These are phyloP conservation scores for Athene noctua DNA, from an alignment of 2,113 vertebrate genomes.

Conservation along the genomic window DNA sequence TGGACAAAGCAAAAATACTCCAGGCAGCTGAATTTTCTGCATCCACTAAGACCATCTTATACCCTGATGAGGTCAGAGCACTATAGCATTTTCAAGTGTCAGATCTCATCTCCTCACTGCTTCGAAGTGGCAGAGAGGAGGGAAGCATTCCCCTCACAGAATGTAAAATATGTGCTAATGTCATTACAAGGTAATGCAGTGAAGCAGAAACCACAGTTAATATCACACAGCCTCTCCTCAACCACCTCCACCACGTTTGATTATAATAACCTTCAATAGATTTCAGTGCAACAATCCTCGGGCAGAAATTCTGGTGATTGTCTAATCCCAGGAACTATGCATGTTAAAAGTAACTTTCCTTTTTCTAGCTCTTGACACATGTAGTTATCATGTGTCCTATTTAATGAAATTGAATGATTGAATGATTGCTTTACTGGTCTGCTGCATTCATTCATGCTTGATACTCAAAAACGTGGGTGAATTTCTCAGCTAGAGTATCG, in stretches of 20 bases:
- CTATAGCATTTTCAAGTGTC: neutral
- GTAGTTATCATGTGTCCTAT: neutral
- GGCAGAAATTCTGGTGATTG: neutral
- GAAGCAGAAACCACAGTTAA: neutral
- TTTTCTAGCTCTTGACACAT: neutral
- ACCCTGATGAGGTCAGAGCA: neutral
- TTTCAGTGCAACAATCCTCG: neutral
- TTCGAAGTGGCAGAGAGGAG: neutral
- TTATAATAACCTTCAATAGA: neutral
- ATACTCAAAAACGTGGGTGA: neutral
- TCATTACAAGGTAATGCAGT: neutral
- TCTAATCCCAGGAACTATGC: neutral
- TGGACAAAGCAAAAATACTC: constrained; percentile 11
- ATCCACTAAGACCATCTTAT: neutral
- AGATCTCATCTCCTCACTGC: constrained; percentile 36
- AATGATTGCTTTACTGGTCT: neutral
- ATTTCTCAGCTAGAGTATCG: neutral
- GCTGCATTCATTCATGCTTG: neutral
- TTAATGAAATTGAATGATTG: neutral
- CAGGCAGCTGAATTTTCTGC: neutral
- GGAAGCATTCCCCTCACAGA: neutral
- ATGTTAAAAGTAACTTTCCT: neutral
- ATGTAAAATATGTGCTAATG: neutral
- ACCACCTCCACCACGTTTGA: neutral
- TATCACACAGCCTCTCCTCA: neutral